phyloP scores from a whole-genome alignment of 2,888 invertebrate genomes.

The Latrodectus elegans region DNA sequence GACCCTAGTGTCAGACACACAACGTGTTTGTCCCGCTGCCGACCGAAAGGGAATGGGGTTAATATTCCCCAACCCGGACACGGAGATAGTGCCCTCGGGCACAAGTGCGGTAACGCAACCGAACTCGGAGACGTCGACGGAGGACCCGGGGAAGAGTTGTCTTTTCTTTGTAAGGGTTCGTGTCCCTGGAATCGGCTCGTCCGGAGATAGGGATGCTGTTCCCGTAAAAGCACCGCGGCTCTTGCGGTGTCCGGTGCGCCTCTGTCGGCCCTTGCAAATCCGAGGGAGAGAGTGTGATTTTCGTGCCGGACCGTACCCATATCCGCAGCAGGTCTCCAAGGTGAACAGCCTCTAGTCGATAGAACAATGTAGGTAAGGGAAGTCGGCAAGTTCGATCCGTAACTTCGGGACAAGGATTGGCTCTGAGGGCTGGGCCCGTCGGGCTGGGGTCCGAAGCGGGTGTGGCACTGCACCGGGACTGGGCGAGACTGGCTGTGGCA shows the following conservation, averaged over 20 bases:
- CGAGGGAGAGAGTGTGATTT: constrained; percentile 67
- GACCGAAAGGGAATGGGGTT: constrained; percentile 74
- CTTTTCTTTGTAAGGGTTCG: constrained; percentile 76
- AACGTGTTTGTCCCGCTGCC: constrained; percentile 8
- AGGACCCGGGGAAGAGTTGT: constrained; percentile 76
- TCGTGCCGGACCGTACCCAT: constrained; percentile 75
- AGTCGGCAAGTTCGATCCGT: constrained; percentile 81
- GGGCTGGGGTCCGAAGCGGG: constrained; percentile 78
- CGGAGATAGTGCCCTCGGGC: constrained; percentile 72
- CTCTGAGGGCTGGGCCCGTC: constrained; percentile 82
- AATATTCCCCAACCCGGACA: constrained; percentile 73
- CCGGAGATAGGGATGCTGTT: constrained; percentile 74
- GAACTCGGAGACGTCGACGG: constrained; percentile 74
- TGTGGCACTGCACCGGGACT: constrained; percentile 72
- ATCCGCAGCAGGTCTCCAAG: constrained; percentile 86
- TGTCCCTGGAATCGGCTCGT: constrained; percentile 76
- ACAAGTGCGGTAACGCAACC: constrained; percentile 74
- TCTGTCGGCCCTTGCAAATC: constrained; percentile 72
- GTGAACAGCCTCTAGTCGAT: constrained; percentile 82
- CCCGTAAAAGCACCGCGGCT: constrained; percentile 76
- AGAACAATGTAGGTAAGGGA: constrained; percentile 83
- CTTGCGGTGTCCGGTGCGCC: constrained; percentile 74
- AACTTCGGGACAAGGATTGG: constrained; percentile 83
- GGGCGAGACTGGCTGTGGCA: constrained; percentile 71
- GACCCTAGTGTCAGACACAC: too few species aligned